Base-by-base conservation (phyloP, 2,113 vertebrate genomes). In the Sardina pilchardus region DNA sequence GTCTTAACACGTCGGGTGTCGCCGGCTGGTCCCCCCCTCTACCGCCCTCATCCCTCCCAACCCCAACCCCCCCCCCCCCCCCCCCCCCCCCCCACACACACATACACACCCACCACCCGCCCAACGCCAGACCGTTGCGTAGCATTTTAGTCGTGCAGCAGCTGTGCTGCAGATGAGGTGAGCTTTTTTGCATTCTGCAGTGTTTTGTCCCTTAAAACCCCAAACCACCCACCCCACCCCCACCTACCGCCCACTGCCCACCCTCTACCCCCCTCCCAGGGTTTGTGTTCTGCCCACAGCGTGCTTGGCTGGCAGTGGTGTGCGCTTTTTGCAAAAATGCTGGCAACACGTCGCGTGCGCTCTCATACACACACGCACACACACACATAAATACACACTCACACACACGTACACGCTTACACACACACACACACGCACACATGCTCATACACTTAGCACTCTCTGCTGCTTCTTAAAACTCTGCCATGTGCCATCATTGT, bases 231-330 rank as follows among this genome's bases (percentile, higher is more conserved):
- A 7, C 59, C 53, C 59, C 26, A 2, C 14, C 30, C 34, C 26
- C 30, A 7, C 1, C 10, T 16, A n/a, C n/a, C n/a, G n/a, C n/a
- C n/a, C n/a, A n/a, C n/a, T n/a, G n/a, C n/a, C n/a, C 12, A 5
- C 67, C 67, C 71, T 4, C 71, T 2, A 34, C 12, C 6, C 71
- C 71, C 71, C 26, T n/a, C n/a, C 71, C 30, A 36, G 34, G 47
- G 34, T 85, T 47, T 45, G 90, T 90, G 87, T 87, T 14, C 71
- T 39, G 71, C 71, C 71, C 71, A 36, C 71, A 78, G 71, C 26
- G 30, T 85, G 90, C 87, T 92, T 91, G 91, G 89, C 85, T 91
- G 91, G 89, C 85, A 88, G 45, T 83, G 36, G 82, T 84, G 75
- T 85, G 82, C 36, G 59, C 17, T 81, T 14, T 85, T 80, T 86